Evolutionary conservation across 2,113 vertebrate genomes (phyloP), one percentile per base, ranked within the genome.

Genomic region (Petrocephalus zakoni): DNA sequence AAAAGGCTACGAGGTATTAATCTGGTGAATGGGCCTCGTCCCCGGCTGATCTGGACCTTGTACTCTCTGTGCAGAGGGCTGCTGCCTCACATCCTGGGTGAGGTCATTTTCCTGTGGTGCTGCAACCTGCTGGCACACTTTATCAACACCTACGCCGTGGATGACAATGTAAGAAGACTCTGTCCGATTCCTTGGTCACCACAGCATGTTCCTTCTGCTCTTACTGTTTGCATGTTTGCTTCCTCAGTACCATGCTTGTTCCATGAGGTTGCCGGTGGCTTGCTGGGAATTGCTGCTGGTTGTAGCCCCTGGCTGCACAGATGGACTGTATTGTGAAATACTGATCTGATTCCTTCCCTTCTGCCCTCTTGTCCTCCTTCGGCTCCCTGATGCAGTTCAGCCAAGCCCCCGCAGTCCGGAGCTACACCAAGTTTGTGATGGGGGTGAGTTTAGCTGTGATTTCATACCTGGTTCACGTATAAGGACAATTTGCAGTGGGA

Each of bases 401-500:
- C 92, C 97, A 98, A 90, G 97, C 96, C 0, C 94, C 97, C 0
- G 97, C 96, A 88, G 95, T 98, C 49, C 95, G 97, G 87, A 97
- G 96, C 94, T 98, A 98, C 93, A 97, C 97, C 0, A 97, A 97
- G 89, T 97, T 97, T 29, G 96, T 97, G 87, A 97, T 97, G 96
- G 97, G 96, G 88, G 97, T 98, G 94, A 8, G 97, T 93, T 49
- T 88, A 88, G 75, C 37, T 25, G 11, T 46, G 34, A 42, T 56
- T 52, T 88, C 13, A 78, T 75, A 37, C 15, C 61, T 49, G 11
- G 17, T 46, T 86, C 34, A 42, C 42, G 29, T 75, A 37, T 75
- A 5, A 19, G 29, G 68, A 75, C n/a, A 75, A 29, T 75, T 75
- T 1, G 0, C n/a, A 64, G 11, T 64, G 58, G 0, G 8, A 61